phyloP scores from a whole-genome alignment of 1,140 invertebrate species.

The Tetragonula clypearis region DNA sequence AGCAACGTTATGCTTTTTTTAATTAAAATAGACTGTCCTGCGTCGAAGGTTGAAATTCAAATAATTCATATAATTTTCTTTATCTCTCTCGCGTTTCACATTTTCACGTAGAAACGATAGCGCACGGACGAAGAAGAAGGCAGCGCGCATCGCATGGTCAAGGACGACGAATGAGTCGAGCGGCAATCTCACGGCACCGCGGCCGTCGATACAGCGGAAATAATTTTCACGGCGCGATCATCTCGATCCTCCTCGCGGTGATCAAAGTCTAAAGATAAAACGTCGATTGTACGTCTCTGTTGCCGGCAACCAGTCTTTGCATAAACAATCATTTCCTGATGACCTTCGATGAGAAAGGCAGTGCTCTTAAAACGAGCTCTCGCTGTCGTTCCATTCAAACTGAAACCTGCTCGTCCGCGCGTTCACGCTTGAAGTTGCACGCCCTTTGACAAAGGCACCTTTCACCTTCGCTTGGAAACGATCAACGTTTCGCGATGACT shows the following conservation, averaged over 20 bases:
- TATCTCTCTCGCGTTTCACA: background rate
- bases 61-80: background rate
- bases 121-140: slow-evolving; percentile 23
- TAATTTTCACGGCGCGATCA: slow-evolving; percentile 7
- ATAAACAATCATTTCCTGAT: slow-evolving; percentile 58
- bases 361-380: slow-evolving; percentile 53
- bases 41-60: too few relatives aligned
- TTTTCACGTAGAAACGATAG: background rate
- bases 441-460: background rate
- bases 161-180: slow-evolving; percentile 50
- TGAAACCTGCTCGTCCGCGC: slow-evolving; percentile 47
- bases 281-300: slow-evolving; percentile 9
- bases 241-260: background rate
- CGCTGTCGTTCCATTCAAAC: slow-evolving; percentile 63
- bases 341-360: slow-evolving; percentile 62
- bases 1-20: too few relatives aligned
- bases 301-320: slow-evolving; percentile 31
- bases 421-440: background rate
- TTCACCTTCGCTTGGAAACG: background rate
- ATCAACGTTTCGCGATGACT: background rate
- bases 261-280: slow-evolving; percentile 4
- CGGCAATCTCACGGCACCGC: slow-evolving; percentile 27
- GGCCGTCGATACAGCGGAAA: slow-evolving; percentile 21
- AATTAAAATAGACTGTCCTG: background rate
- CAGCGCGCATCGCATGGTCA: slow-evolving; percentile 55